phyloP scores from a whole-genome alignment of 2,888 invertebrate species.

The Sycophila texana region DNA sequence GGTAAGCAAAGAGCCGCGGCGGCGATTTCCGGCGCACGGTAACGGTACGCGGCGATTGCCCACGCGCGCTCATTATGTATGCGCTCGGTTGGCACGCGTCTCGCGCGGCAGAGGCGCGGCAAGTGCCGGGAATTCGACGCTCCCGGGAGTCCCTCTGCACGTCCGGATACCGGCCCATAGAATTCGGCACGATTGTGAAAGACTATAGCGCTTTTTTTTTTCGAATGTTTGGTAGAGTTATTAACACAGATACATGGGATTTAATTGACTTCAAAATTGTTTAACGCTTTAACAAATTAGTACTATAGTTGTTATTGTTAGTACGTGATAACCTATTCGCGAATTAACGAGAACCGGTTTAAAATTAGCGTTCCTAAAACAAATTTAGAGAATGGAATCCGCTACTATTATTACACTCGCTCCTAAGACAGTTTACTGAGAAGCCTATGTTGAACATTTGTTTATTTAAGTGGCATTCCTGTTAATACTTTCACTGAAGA shows the following conservation, averaged over 20 bases:
- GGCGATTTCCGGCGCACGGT: conserved; percentile 21
- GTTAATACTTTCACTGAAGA: too few species aligned
- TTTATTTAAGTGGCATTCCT: not conserved
- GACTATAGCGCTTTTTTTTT: too few species aligned
- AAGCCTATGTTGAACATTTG: conserved; percentile 4
- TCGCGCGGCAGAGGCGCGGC: too few species aligned
- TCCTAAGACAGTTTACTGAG: not conserved
- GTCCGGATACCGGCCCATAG: too few species aligned
- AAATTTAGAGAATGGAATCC: conserved; percentile 47
- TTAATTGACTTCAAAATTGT: too few species aligned
- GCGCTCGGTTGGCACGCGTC: not conserved
- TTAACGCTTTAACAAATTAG: too few species aligned
- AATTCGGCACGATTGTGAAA: too few species aligned
- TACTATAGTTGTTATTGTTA: not conserved
- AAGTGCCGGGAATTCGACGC: too few species aligned
- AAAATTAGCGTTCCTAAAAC: conserved; percentile 41
- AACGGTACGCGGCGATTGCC: not conserved
- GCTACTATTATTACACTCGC: conserved; percentile 2
- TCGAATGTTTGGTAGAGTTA: too few species aligned
- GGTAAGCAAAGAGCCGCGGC: not conserved
- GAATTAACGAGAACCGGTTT: conserved; percentile 4
- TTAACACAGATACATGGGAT: too few species aligned
- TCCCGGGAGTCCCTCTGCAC: too few species aligned
- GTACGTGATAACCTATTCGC: conserved; percentile 4
- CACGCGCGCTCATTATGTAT: too few species aligned